Base-by-base conservation (phyloP, 2,888 invertebrate genomes). In the Troides oblongomaculatus region DNA sequence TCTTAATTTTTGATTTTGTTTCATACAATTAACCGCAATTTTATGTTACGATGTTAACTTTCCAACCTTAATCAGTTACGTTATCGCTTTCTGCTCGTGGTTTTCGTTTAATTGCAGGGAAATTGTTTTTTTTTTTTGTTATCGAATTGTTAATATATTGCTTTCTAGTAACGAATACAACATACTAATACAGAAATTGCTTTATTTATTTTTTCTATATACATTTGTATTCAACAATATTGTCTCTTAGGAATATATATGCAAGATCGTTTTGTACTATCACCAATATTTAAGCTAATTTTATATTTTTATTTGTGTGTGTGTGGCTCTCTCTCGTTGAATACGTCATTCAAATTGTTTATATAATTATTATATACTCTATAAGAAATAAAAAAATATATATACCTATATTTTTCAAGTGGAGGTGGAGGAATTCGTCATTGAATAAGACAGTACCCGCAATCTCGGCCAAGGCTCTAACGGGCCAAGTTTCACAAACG, bases 391-490 rank as follows among this genome's bases (percentile, higher is more conserved):
- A 62, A 66, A 63, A 62, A 68, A 70, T 1, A 70, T 70, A 66
- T 59, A 60, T 61, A 67, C 61, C 46, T 39, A 53, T 62, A 70
- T 70, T 71, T 70, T 62, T 66, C 62, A 62, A 67, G 18, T 61
- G 30, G 23, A 60, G 53, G 68, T 60, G 64, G 66, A 68, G 18
- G n/a, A 56, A 56, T 71, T 71, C 67, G 63, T 75, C 71, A 74
- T 72, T 71, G 67, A 72, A 73, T 68, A 64, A 63, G 72, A 62
- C 73, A 69, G 72, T 72, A 72, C 14, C 69, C 68, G 76, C 74
- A 78, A 88, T 84, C 75, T 85, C 80, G 89, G 90, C 80, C 92
- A 92, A 90, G 91, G 92, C 78, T 81, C 72, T 74, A 66, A 79
- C 78, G 57, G 60, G 39, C 56, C 39, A 17, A 79, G 82, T 89